Evolutionary conservation across 2,797 vertebrate species (phyloP).

Genomic region (Lophius americanus): DNA sequence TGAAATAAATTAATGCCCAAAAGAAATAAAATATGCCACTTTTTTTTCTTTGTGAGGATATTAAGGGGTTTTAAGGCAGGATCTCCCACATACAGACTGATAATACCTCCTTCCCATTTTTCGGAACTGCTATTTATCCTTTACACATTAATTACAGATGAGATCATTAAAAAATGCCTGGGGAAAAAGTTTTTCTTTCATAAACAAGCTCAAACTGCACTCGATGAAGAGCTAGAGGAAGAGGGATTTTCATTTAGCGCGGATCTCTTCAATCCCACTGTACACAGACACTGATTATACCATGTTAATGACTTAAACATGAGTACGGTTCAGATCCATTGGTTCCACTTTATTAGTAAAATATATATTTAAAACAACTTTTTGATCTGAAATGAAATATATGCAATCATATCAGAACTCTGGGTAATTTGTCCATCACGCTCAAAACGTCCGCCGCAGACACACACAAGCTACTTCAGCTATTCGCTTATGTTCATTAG

Average conservation of each 20-base stretch:
- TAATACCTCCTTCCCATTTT: slow-evolving; percentile 20
- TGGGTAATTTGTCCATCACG: slow-evolving; percentile 78
- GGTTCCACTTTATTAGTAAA: slow-evolving; percentile 78
- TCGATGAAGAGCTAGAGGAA: slow-evolving; percentile 51
- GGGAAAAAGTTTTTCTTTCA: slow-evolving; percentile 47
- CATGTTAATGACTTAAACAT: slow-evolving; percentile 79
- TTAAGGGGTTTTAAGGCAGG: not conserved
- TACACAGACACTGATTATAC: slow-evolving; percentile 72
- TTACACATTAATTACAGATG: slow-evolving; percentile 36
- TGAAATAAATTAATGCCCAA: no score
- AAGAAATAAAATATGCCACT: no score
- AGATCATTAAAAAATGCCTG: slow-evolving; percentile 38
- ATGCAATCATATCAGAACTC: slow-evolving; percentile 76
- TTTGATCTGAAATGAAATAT: slow-evolving; percentile 80
- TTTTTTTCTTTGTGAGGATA: no score
- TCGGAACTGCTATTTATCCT: slow-evolving; percentile 16
- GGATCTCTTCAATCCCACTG: slow-evolving; percentile 53
- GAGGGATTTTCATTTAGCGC: slow-evolving; percentile 55
- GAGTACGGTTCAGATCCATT: slow-evolving; percentile 74
- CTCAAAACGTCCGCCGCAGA: slow-evolving; percentile 63
- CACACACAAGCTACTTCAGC: slow-evolving; percentile 39
- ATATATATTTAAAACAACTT: slow-evolving; percentile 79
- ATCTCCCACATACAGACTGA: slow-evolving; percentile 1
- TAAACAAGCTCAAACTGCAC: slow-evolving; percentile 42
- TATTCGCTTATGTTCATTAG: slow-evolving; percentile 66